Base-by-base conservation (phyloP, 2,888 invertebrate species). In the Terebella lapidaria region DNA sequence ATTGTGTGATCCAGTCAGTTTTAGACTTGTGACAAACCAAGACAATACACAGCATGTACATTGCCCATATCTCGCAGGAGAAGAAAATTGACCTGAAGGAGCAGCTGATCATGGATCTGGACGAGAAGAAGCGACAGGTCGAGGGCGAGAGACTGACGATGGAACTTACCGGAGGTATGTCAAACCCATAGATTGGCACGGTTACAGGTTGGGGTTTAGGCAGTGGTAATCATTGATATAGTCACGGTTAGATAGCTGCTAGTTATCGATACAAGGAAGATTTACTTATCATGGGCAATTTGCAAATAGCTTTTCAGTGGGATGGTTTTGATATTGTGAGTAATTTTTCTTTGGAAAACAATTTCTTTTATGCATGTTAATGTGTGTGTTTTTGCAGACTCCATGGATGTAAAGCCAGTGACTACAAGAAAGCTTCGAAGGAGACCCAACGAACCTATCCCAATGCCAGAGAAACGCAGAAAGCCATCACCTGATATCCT, bases 401-500 rank as follows among this genome's bases (percentile, higher is more conserved):
- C 78, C 18, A 77, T 79, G 72, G 83, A 82, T 60, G 74, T 82
- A n/a, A 95, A 95, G 76, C 93, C 95, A 15, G 91, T 91, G n/a
- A 90, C 94, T 84, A 96, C 95, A 29, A 85, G 96, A 27, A 96
- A 95, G 80, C 83, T 96, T 27, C 84, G 96, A 2, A 85, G 95
- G 63, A 85, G 96, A 26, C 94, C 94, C 0, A 95, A 96, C 80
- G 95, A 95, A 80, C 95, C 95, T 0, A 85, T 91, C 47, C 94
- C 94, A 2, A 87, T 91, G 73, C 87, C 88, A 61, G 94, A 94
- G 81, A 87, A 94, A 1, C 84, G 94, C n/a, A 58, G 75, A 25
- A 80, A 79, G 64, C 72, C 76, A 3, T 76, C 77, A 57, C 78
- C 79, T 59, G 75, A 79, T 81, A 81, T 81, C 49, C 49, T 49